Base-by-base conservation (phyloP, 1,140 invertebrate genomes). In the Drosophila mojavensis region DNA sequence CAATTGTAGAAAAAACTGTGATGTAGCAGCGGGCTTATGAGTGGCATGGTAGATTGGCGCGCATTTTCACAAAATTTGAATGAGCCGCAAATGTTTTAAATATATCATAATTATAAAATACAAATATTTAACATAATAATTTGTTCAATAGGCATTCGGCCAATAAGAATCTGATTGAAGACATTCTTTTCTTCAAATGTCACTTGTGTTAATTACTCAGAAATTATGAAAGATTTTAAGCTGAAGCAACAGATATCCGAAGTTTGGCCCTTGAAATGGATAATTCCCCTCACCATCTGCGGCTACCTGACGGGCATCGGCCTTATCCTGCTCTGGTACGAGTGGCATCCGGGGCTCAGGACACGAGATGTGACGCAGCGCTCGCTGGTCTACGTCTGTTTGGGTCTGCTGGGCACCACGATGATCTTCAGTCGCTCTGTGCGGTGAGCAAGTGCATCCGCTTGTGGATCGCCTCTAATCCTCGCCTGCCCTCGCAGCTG, bases 401-500 rank as follows among this genome's bases (percentile, higher is more conserved):
- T 63, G 11, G 39, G 11, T 1, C 39, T 73, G 33, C 4, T 71
- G 2, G 15, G 61, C 5, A 45, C 66, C 2, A n/a, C 41, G 13
- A 41, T 82, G 13, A 9, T 82, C n/a, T 75, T 74, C 15, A 67
- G 47, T 28, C 70, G 79, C 0, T 7, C 61, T 4, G 13, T 66
- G 11, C 72, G 79, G 79, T 81, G 17, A 61, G 64, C 39, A n/a
- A 39, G 53, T 47, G 55, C n/a, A 47, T 47, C n/a, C 6, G 6
- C 17, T 0, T 0, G 15, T 9, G n/a, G n/a, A 3, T 17, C 13
- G 13, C 6, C n/a, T 11, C 56, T 94, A 17, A 56, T 13, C 3
- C 0, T 11, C 53, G 2, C 11, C 50, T 54, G 2, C 11, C 50
- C 11, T 53, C 26, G 11, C 15, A 91, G 96, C 81, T 96, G 96